These are phyloP conservation scores for Muscicapa adusta DNA, from an alignment of 2,113 vertebrate species.

Conservation along the genomic window DNA sequence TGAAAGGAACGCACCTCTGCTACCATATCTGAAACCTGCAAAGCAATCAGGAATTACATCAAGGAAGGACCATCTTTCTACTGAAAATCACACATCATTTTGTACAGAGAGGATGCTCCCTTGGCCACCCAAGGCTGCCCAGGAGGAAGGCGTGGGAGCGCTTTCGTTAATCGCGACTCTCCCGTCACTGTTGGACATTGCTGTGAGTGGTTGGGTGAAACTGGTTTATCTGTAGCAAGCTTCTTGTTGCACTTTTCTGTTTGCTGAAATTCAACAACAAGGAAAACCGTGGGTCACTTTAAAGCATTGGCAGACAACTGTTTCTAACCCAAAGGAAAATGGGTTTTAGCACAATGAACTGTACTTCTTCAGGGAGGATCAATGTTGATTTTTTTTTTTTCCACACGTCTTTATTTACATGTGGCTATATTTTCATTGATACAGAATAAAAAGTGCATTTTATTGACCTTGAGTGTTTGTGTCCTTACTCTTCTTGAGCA, in stretches of 20 bases:
- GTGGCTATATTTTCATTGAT: slow-evolving; percentile 80
- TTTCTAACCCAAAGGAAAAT: slow-evolving; percentile 70
- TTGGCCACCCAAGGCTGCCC: neutral
- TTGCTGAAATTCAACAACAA: slow-evolving; percentile 46
- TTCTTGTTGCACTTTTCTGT: slow-evolving; percentile 52
- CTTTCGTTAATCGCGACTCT: neutral
- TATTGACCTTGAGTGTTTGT: slow-evolving; percentile 61
- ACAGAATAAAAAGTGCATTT: slow-evolving; percentile 80
- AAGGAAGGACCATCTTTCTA: slow-evolving; percentile 28
- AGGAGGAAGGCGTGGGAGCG: neutral
- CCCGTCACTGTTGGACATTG: neutral
- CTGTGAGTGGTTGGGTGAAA: neutral
- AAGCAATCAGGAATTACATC: neutral
- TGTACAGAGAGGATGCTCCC: slow-evolving; percentile 10
- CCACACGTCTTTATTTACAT: slow-evolving; percentile 75
- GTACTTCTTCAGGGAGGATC: slow-evolving; percentile 77
- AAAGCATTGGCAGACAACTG: slow-evolving; percentile 70
- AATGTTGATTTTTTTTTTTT: slow-evolving; percentile 62
- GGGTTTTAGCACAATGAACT: slow-evolving; percentile 81
- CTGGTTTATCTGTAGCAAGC: slow-evolving; percentile 29
- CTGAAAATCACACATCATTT: neutral
- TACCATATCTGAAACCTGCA: slow-evolving; percentile 44
- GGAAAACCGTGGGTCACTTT: slow-evolving; percentile 41
- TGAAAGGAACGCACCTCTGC: slow-evolving; percentile 18
- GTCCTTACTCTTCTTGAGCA: neutral